Base-by-base conservation (phyloP, 2,888 invertebrate genomes). In the Cheiracanthium punctorium region DNA sequence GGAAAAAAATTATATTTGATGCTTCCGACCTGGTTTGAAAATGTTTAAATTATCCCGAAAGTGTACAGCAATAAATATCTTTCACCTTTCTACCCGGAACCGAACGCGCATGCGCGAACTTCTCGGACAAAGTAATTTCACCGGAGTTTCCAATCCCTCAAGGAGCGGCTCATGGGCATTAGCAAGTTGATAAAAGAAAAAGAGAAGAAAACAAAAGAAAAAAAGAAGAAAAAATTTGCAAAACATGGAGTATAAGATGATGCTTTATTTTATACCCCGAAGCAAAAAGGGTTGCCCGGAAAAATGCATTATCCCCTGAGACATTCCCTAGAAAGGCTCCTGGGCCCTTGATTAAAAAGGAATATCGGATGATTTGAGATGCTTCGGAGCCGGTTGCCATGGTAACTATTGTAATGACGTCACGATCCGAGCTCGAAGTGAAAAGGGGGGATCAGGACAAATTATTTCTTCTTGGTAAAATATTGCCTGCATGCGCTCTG, bases 351-450 rank as follows among this genome's bases (percentile, higher is more conserved):
- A 82, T 82, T 82, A 82, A 76, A 76, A 75, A 76, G 73, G 67
- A 64, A 71, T 76, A 82, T 82, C 76, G 82, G 65, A 64, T 82
- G 76, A 64, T 82, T 71, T 41, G 43, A 29, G 69, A 73, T 52
- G 32, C 48, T 67, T 33, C 65, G 58, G 58, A 58, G 58, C 24
- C 0, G 58, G 58, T 82, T 76, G 43, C 82, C 33, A 82, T 82
- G 48, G 82, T 1, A 76, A 82, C 82, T 72, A 71, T 82, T 82
- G 71, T 70, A 58, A 24, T 75, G 74, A 76, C 82, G 82, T 82
- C 82, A 82, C 75, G 58, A 71, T 28, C 71, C 24, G 12, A 24
- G 58, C 24, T 58, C 24, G 58, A 58, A 24, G 24, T 58, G 58
- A 5, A 24, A 2, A 48, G 58, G 24, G 58, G 58, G 58, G 24